Evolutionary conservation across 1,140 invertebrate genomes (phyloP), one percentile per base, ranked within the genome.

Genomic region (Mactra quadrangularis): DNA sequence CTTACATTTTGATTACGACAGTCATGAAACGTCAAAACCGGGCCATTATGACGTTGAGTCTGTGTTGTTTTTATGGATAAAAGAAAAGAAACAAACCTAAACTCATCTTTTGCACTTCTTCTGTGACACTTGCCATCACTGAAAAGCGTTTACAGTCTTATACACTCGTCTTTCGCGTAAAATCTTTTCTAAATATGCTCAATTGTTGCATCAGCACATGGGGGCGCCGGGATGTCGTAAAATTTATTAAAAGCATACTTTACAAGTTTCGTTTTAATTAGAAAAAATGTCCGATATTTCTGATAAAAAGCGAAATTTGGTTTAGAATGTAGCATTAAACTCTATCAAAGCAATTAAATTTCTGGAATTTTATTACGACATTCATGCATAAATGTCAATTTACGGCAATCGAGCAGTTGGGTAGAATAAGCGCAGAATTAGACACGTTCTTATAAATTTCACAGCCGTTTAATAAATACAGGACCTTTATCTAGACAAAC

Each of bases 71-170:
- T n/a, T n/a, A n/a, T n/a, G n/a, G n/a, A n/a, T 19, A 45, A 68
- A 19, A 22, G 9, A 35, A 1, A 60, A 59, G 17, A 31, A 55
- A 53, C 82, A 50, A 84, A 86, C 85, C 77, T 75, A 86, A 7
- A 62, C 62, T 82, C 72, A 86, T 70, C 15, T 57, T 66, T 74
- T 72, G 77, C 0, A 84, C 50, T 72, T 64, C 78, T 59, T 84
- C 72, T 19, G 57, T 33, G 11, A 84, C 22, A 19, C 77, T 72
- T 50, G 85, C 52, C 85, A 84, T 86, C 4, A 13, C 41, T 13
- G 6, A 17, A 31, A 35, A 25, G 6, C 25, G 29, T 35, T 7
- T 25, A 3, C 31, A 62, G 9, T 19, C 53, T n/a, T n/a, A n/a
- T n/a, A n/a, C n/a, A n/a, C n/a, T n/a, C n/a, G n/a, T n/a, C n/a